These are phyloP conservation scores for Hydropsyche tenuis DNA, from an alignment of 1,140 invertebrate genomes.

Conservation along the genomic window DNA sequence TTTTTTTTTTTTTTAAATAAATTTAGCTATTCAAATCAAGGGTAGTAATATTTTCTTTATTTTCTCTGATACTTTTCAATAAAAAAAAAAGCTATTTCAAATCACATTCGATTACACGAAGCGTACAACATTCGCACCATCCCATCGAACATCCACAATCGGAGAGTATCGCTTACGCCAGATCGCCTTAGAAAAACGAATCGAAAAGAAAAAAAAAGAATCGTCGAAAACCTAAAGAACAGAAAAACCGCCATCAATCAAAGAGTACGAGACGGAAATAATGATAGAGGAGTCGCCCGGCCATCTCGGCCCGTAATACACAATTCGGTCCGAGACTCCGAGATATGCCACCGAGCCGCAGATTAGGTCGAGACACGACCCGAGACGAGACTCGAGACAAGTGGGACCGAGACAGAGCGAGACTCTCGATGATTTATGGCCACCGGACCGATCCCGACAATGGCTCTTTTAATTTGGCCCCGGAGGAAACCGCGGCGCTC, in stretches of 20 bases:
- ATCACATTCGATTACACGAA: too few species aligned
- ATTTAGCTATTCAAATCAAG: too few species aligned
- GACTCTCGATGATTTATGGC: slow-evolving; percentile 36
- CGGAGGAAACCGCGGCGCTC: not conserved
- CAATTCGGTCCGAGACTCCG: slow-evolving; percentile 17
- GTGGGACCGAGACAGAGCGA: not conserved
- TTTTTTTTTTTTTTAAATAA: too few species aligned
- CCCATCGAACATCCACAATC: slow-evolving; percentile 10
- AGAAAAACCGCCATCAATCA: slow-evolving; percentile 38
- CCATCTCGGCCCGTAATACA: not conserved
- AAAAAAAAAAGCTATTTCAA: too few species aligned
- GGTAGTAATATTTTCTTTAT: too few species aligned
- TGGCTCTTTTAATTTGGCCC: slow-evolving; percentile 33
- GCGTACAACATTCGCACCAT: too few species aligned
- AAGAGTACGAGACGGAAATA: slow-evolving; percentile 42
- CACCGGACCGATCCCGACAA: slow-evolving; percentile 16
- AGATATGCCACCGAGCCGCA: slow-evolving; percentile 26
- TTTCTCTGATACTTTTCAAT: too few species aligned
- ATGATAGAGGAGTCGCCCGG: slow-evolving; percentile 34
- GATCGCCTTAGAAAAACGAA: slow-evolving; percentile 24
- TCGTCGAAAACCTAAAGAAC: not conserved
- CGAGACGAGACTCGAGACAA: not conserved
- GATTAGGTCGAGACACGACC: too few species aligned
- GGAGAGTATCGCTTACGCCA: slow-evolving; percentile 32
- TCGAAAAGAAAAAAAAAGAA: not conserved